Conservation (phyloP, 1,140 invertebrate genomes). For the Rhyzopertha dominica region DNA sequence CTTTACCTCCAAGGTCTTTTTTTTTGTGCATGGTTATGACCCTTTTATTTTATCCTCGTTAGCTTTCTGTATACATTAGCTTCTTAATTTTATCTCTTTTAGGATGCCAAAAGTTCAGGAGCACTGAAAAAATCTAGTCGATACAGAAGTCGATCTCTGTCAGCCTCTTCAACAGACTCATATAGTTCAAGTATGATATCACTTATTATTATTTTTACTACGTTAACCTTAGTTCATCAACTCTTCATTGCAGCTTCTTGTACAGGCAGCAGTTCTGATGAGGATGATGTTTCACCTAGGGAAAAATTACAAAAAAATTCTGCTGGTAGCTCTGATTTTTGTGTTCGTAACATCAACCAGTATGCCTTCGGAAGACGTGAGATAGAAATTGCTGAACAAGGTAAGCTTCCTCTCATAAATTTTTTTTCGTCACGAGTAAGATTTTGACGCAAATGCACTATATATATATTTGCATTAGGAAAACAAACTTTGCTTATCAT, state of each 20-base stretch:
- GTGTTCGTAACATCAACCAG: conserved; percentile 86
- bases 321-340: conserved; percentile 79
- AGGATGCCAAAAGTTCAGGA: conserved; percentile 62
- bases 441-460: no score
- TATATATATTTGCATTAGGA: no score
- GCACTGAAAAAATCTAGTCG: conserved; percentile 78
- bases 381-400: conserved; percentile 98
- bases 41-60: conserved; percentile 13
- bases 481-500: no score
- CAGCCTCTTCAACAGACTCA: conserved; percentile 89
- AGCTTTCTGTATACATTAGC: conserved; percentile 12
- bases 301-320: conserved; percentile 82
- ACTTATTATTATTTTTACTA: conserved; percentile 5
- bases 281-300: conserved; percentile 77
- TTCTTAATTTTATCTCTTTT: conserved; percentile 36
- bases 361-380: conserved; percentile 90
- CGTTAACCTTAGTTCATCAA: not conserved
- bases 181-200: conserved; percentile 75
- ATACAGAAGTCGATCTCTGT: conserved; percentile 81
- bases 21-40: conserved; percentile 16
- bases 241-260: conserved; percentile 64
- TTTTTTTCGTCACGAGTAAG: no score
- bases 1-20: conserved; percentile 38
- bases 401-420: no score
- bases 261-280: conserved; percentile 82